These are phyloP conservation scores for Ciconia maguari DNA, from an alignment of 2,113 vertebrate genomes.

Conservation along the genomic window DNA sequence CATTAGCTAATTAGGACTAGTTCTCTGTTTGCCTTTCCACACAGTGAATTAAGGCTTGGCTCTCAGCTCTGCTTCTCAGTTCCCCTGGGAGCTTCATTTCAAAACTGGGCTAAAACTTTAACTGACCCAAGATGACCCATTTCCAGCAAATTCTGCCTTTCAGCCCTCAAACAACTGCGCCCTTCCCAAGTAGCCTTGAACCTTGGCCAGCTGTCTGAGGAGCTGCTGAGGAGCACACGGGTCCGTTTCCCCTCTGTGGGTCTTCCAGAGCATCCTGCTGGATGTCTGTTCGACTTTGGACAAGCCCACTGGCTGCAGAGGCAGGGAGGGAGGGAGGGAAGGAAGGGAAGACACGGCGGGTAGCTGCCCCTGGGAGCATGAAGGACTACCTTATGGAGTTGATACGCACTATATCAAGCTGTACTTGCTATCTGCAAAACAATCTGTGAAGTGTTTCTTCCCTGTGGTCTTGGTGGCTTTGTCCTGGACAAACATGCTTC, in stretches of 20 bases:
- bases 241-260: rapidly evolving
- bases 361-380: background rate
- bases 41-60: background rate
- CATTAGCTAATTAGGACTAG: background rate
- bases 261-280: background rate
- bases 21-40: background rate
- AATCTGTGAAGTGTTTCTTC: background rate
- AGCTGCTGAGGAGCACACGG: background rate
- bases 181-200: background rate
- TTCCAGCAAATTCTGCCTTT: background rate
- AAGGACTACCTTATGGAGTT: rapidly evolving
- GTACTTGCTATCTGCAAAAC: background rate
- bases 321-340: background rate
- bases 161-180: background rate
- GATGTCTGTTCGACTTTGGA: rapidly evolving
- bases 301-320: background rate
- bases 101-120: background rate
- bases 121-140: background rate
- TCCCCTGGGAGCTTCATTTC: background rate
- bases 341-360: rapidly evolving
- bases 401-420: rapidly evolving
- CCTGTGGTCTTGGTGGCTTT: background rate
- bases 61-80: background rate
- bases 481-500: background rate
- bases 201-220: rapidly evolving